Conservation (phyloP, 2,113 vertebrate genomes). For the Melospiza georgiana region DNA sequence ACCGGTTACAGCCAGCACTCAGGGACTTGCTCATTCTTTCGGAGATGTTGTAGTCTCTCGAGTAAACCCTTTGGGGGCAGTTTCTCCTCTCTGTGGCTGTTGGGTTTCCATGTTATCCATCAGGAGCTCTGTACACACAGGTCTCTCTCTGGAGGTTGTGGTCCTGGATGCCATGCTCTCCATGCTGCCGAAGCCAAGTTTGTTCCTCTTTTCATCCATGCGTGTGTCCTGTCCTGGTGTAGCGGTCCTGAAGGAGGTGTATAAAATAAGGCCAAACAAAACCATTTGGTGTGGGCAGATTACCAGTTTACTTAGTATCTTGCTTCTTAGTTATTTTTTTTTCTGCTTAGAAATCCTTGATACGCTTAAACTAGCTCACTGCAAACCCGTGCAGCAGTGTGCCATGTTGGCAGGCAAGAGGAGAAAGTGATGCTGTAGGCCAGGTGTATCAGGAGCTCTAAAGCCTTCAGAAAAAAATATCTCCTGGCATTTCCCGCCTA, state of each 20-base stretch:
- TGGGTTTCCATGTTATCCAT: fast-evolving
- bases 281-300: background rate
- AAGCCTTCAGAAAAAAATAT: background rate
- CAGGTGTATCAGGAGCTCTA: background rate
- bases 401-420: background rate
- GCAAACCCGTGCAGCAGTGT: background rate
- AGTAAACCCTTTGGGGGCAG: background rate
- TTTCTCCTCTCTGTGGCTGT: background rate
- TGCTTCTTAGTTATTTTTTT: background rate
- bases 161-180: background rate
- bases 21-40: background rate
- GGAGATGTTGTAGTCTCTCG: fast-evolving
- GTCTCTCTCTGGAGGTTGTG: background rate
- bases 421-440: background rate
- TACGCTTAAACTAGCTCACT: background rate
- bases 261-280: background rate
- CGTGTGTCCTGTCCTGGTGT: fast-evolving
- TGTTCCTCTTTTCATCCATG: background rate
- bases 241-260: background rate
- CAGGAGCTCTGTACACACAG: background rate
- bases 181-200: fast-evolving
- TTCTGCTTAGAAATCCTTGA: background rate
- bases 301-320: background rate
- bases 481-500: background rate
- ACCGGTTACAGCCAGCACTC: background rate